Base-by-base conservation (phyloP, 1,140 invertebrate genomes). In the Neuroterus valhalla region DNA sequence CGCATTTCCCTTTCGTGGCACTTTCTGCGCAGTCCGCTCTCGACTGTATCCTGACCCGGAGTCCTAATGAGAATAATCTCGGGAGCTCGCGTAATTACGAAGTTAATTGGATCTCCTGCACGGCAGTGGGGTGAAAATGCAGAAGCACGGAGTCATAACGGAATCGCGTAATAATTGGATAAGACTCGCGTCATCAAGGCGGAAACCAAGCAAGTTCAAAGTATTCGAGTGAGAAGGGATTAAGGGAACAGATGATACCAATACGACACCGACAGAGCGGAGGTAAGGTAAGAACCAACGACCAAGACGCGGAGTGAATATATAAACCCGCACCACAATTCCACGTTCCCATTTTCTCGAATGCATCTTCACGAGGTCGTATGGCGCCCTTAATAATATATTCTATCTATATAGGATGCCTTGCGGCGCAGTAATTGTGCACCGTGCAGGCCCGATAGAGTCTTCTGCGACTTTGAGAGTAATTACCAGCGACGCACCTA, bases 401-500 rank as follows among this genome's bases (percentile, higher is more conserved):
- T 82, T 82, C 80, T 68, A 80, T 70, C 72, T 81, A 81, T 81
- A 70, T 48, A 15, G 50, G 52, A 50, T 66, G 21, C 55, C 55
- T 19, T 42, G 42, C 21, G 45, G 50, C 43, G 21, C 74, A 38
- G 80, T 86, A 86, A 85, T 85, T 85, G 81, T 78, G 84, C 79
- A 80, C 78, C 72, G 45, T 42, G 66, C 45, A 75, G 12, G 38
- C 44, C 26, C 79, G 76, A 83, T 82, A 82, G 77, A 85, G 80
- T 84, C 82, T 77, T 84, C 75, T 52, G 75, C 77, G 77, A 80
- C 78, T 80, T 77, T 31, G 76, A 76, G 78, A 82, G 78, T 86
- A 86, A 85, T 85, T 84, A 86, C 80, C 70, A 46, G 72, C 75
- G 81, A 84, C 80, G 81, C 78, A 76, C 76, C 82, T 82, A 84